Base-by-base conservation (phyloP, 2,797 vertebrate species). In the Pseudomugil tenellus region DNA sequence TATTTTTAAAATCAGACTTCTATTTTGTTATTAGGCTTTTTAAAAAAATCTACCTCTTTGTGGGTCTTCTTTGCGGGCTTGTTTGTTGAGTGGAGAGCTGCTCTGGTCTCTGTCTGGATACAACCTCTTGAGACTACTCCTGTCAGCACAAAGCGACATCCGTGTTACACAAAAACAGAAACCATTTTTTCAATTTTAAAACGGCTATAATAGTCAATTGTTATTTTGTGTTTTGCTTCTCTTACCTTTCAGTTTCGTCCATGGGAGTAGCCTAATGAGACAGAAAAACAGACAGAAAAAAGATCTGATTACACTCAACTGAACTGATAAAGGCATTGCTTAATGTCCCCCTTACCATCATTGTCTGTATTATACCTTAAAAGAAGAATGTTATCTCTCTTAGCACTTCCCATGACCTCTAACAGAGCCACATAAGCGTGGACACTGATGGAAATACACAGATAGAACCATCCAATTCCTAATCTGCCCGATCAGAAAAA, bases 21-120 rank as follows among this genome's bases (percentile, higher is more conserved):
- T 12, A 19, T 19, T 23, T 35, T 21, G 39, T 17, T 25, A 25
- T 17, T 4, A 34, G 25, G 5, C 28, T 57, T 46, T 34, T n/a
- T n/a, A n/a, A n/a, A n/a, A 10, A 26, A 16, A 16, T n/a, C 1
- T 93, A 98, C 97, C 96, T 98, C 94, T 96, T 77, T 97, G 96
- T 9, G 95, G 89, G 66, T 98, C 95, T 0, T 96, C 96, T 59
- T 80, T 94, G 58, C 95, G 94, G 39, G 84, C 63, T 66, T 96
- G 94, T 78, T 99, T 99, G 69, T 88, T 84, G 2, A 94, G 87
- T 8, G 94, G 79, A 0, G 92, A 83, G 21, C 91, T 92, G 39
- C 86, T 93, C 31, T 88, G 87, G 0, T 94, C 92, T 53, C 93
- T 92, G 0, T 98, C 96, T 0, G 92, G 12, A 62, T 96, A 97